Evolutionary conservation across 2,113 vertebrate species (phyloP), one percentile per base, ranked within the genome.

Genomic region (Myxocyprinus asiaticus): DNA sequence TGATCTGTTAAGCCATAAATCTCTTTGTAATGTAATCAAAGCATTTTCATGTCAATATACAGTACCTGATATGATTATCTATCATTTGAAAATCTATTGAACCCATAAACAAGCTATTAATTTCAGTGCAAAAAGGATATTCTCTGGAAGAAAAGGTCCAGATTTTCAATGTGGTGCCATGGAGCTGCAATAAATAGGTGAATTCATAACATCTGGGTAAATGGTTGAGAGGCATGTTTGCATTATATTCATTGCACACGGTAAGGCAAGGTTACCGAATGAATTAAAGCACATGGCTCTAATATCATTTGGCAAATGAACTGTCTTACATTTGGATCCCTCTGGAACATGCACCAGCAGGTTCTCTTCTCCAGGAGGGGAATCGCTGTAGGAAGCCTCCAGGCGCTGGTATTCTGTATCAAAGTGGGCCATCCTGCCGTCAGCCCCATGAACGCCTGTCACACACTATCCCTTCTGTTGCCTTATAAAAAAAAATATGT

Each of bases 91-190:
- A 58, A 58, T 58, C 0, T 9, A 63, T 58, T 17, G 9, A 14
- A 62, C 10, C 11, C 22, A 56, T 55, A 69, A 55, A 7, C 10
- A 50, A 74, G 17, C 15, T 43, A 9, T 50, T 50, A 0, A 48
- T 33, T 33, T 6, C 4, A 4, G 15, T 55, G 44, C 61, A 77
- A 50, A 91, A 96, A 98, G 97, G 97, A 99, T 99, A 99, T 98
- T 89, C 96, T 95, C 90, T 98, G 96, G 90, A 99, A 99, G 87
- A 99, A 99, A 72, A 99, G 94, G 83, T 99, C 97, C 87, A 99
- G 90, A 87, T 99, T 99, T 90, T 99, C 97, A 48, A 98, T 99
- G 87, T 99, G 97, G 85, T 98, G 96, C 97, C 97, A 98, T 0
- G 95, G 96, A 80, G 97, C 97, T 99, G 91, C 12, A 76, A 76